phyloP scores from a whole-genome alignment of 2,797 vertebrate species.

The Pseudopleuronectes americanus region DNA sequence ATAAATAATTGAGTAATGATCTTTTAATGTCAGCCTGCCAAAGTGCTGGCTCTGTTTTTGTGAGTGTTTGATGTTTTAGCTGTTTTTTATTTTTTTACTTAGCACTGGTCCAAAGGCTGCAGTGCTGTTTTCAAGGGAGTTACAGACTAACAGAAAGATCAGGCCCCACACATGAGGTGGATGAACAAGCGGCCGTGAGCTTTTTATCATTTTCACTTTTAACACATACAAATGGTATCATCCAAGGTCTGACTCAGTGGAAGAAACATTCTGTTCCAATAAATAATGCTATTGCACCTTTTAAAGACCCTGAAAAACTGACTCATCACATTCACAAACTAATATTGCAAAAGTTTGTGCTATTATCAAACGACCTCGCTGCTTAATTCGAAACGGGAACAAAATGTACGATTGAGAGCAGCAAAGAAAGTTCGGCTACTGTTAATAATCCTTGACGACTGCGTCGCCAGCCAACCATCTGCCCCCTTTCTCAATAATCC shows the following conservation, averaged over 20 bases:
- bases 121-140: slow-evolving; percentile 46
- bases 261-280: not conserved
- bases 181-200: slow-evolving; percentile 9
- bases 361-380: slow-evolving; percentile 27
- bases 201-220: slow-evolving; percentile 18
- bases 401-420: slow-evolving; percentile 32
- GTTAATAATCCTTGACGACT: slow-evolving; percentile 49
- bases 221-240: not conserved
- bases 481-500: slow-evolving; percentile 50
- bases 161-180: slow-evolving; percentile 9
- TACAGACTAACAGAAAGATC: slow-evolving; percentile 27
- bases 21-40: slow-evolving; percentile 42
- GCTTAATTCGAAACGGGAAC: slow-evolving; percentile 32
- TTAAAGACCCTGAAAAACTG: not conserved
- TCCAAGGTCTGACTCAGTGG: not conserved
- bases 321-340: too few species aligned
- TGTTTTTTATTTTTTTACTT: slow-evolving; percentile 30
- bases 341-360: too few species aligned
- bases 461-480: slow-evolving; percentile 59
- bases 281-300: not conserved
- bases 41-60: slow-evolving; percentile 33
- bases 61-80: slow-evolving; percentile 43
- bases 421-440: slow-evolving; percentile 33
- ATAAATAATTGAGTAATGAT: slow-evolving; percentile 45
- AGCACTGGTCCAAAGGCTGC: slow-evolving; percentile 34